Percentiles rank a stretch among this genome's conserved stretches.
phyloP scores from a whole-genome alignment of 2,888 invertebrate species.

The Drosophila nigritarsus region DNA sequence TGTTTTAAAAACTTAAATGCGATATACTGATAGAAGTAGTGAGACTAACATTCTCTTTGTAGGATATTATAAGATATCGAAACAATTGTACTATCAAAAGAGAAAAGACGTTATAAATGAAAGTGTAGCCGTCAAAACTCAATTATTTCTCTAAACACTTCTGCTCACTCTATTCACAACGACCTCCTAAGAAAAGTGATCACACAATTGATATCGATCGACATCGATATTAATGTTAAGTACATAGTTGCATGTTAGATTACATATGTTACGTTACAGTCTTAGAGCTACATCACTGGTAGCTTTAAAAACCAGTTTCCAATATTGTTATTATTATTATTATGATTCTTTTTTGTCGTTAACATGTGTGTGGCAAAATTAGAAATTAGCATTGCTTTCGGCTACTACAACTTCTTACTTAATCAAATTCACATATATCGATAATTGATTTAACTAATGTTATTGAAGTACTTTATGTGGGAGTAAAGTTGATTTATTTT shows the following conservation, averaged over 20 bases:
- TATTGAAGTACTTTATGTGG: neutral
- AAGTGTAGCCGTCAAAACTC: too few species aligned
- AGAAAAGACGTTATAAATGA: too few species aligned
- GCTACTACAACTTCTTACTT: neutral
- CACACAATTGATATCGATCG: too few species aligned
- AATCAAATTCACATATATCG: neutral
- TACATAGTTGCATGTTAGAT: too few species aligned
- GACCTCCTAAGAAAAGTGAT: too few species aligned
- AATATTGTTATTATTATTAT: neutral
- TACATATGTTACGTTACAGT: too few species aligned
- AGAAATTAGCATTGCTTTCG: neutral
- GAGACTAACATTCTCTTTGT: neutral
- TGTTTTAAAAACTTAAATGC: neutral
- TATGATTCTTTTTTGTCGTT: neutral
- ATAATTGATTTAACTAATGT: neutral
- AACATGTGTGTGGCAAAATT: neutral
- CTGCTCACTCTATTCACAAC: too few species aligned
- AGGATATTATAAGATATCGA: neutral
- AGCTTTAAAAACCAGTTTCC: neutral
- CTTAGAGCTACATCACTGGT: too few species aligned
- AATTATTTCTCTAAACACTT: too few species aligned
- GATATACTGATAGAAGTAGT: neutral
- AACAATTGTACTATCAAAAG: neutral
- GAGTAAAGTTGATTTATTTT: conserved; percentile 24
- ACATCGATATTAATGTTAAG: too few species aligned